Evolutionary conservation across 2,797 vertebrate genomes (phyloP), one percentile per base, ranked within the genome.

Genomic region (Bucorvus abyssinicus): DNA sequence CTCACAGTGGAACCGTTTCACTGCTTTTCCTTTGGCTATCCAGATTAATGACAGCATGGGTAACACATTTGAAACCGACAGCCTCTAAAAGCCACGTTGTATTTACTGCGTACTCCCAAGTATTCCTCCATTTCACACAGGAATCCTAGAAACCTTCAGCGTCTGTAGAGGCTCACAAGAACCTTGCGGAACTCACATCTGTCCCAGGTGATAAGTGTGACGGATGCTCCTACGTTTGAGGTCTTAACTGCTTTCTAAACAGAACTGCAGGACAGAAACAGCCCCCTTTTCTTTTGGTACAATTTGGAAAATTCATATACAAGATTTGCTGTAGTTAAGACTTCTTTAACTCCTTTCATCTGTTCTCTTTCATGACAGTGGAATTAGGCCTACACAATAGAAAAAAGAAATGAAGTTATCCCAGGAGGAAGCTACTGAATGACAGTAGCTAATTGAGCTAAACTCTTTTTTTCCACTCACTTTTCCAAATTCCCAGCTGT

Each of bases 341-440:
- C 55, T 93, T 83, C 79, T 70, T 94, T 94, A 81, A 93, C 80
- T 96, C 38, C 59, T 92, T 95, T 94, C 52, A 91, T 95, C 88
- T 91, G 44, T 49, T 93, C 77, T 94, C 61, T 95, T 94, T 95
- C 86, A 94, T 77, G 84, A 94, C 94, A 97, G 92, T 87, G 81
- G 93, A 97, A 93, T 96, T 94, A 94, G 56, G 45, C 75, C 61
- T 96, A 87, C 95, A 84, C 53, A 96, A 94, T 69, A 91, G 68
- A 92, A 87, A 69, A 94, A 96, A 95, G 82, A 89, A 93, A 79
- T 1, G 5, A 84, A 94, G 57, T 12, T 76, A 49, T 92, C 94
- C 80, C 89, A 93, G 55, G 75, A 93, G 83, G 67, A 82, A 94
- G 24, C 56, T 77, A 87, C 36, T 73, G 71, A 96, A 92, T 69